phyloP scores from a whole-genome alignment of 2,888 invertebrate species.

The Shargacucullia verbasci region DNA sequence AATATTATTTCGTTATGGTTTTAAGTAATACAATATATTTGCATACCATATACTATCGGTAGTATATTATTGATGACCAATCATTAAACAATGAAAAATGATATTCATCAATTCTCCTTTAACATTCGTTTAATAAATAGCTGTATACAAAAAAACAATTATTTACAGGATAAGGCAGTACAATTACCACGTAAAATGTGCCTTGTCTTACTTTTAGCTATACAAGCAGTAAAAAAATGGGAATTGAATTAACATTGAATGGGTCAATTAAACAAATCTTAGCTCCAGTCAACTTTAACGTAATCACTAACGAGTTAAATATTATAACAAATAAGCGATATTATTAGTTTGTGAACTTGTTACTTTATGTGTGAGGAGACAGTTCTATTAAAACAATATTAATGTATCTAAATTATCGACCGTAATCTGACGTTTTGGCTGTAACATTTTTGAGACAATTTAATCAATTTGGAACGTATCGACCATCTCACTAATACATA shows the following conservation, averaged over 20 bases:
- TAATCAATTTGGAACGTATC: slow-evolving; percentile 76
- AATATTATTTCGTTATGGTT: slow-evolving; percentile 89
- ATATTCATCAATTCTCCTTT: slow-evolving; percentile 86
- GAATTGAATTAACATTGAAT: slow-evolving; percentile 79
- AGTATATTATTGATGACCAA: slow-evolving; percentile 88
- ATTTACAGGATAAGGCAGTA: slow-evolving; percentile 89
- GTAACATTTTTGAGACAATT: slow-evolving; percentile 73
- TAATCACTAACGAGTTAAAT: slow-evolving; percentile 86
- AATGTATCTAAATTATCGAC: slow-evolving; percentile 64
- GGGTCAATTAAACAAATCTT: slow-evolving; percentile 79
- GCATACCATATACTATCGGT: slow-evolving; percentile 88
- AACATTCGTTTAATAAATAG: slow-evolving; percentile 89
- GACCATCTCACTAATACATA: slow-evolving; percentile 86
- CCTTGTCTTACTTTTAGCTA: slow-evolving; percentile 85
- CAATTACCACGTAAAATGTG: slow-evolving; percentile 87
- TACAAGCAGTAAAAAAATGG: slow-evolving; percentile 87
- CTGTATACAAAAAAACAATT: slow-evolving; percentile 90
- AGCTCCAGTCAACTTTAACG: slow-evolving; percentile 84
- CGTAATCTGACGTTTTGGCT: slow-evolving; percentile 67
- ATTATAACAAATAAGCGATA: slow-evolving; percentile 85
- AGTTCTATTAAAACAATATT: slow-evolving; percentile 65
- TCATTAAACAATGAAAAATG: slow-evolving; percentile 88
- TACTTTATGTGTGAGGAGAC: slow-evolving; percentile 72
- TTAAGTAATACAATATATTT: slow-evolving; percentile 89
- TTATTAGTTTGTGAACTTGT: slow-evolving; percentile 88